These are phyloP conservation scores for Chromobotia macracanthus DNA, from an alignment of 2,797 vertebrate genomes.

Conservation along the genomic window DNA sequence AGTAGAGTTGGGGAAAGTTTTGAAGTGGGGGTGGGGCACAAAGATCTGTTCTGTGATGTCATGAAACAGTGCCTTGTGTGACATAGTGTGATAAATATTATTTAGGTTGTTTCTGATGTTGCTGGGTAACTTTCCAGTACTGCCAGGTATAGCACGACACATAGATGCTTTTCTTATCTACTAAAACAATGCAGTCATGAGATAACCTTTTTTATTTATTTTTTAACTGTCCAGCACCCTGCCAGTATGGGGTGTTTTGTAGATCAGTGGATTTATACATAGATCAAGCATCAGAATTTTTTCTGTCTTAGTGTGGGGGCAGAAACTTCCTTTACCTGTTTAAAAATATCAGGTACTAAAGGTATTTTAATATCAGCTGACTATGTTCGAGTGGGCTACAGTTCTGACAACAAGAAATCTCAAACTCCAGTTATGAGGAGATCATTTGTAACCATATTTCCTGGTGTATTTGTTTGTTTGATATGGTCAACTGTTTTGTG, in stretches of 20 bases:
- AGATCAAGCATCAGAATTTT: background rate
- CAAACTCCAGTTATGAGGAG: background rate
- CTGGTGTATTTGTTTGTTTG: background rate
- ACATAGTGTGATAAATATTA: no score
- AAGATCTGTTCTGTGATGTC: no score
- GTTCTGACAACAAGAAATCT: slow-evolving; percentile 5
- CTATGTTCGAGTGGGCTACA: background rate
- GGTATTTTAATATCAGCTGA: background rate
- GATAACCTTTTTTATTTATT: no score
- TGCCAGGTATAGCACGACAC: no score
- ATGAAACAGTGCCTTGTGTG: no score
- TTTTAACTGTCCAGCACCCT: no score
- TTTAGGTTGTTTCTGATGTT: no score
- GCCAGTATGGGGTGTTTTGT: background rate
- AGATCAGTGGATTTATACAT: background rate
- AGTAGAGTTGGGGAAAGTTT: background rate
- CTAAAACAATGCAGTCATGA: background rate
- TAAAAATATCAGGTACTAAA: background rate
- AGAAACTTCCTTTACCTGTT: background rate
- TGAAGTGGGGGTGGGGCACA: background rate
- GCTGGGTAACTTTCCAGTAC: no score
- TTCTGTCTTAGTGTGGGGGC: background rate
- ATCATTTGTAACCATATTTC: slow-evolving; percentile 4
- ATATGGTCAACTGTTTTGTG: background rate
- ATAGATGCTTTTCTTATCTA: background rate